A percentile compares a stretch with the other conserved stretches of the same genome.
These are phyloP conservation scores for Yponomeuta cagnagella DNA, from an alignment of 2,888 invertebrate species.

Conservation along the genomic window DNA sequence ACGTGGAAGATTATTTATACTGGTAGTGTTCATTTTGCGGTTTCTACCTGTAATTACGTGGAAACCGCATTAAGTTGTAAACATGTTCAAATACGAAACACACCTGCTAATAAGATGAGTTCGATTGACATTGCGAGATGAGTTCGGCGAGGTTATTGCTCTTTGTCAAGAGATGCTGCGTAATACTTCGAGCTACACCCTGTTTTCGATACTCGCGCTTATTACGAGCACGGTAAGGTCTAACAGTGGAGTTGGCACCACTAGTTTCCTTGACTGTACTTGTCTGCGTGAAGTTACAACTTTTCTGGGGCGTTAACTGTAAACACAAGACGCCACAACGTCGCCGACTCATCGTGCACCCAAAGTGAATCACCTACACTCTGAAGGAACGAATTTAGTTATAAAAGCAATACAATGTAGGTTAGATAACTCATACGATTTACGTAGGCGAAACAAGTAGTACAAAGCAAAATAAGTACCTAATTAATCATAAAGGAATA, in stretches of 20 bases:
- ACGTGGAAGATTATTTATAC: too few relatives aligned
- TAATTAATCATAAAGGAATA: too few relatives aligned
- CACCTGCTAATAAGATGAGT: background rate
- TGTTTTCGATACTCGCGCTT: too few relatives aligned
- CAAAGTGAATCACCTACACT: background rate
- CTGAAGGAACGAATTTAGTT: slow-evolving; percentile 1
- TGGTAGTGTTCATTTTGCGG: background rate
- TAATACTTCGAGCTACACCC: too few relatives aligned
- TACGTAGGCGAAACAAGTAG: background rate
- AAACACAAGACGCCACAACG: slow-evolving; percentile 22
- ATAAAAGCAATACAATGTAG: background rate
- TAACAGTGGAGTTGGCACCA: background rate
- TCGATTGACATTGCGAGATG: background rate
- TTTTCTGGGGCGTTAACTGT: slow-evolving; percentile 34
- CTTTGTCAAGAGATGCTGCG: background rate
- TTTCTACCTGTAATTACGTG: background rate
- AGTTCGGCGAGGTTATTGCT: background rate
- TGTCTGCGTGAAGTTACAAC: slow-evolving; percentile 20
- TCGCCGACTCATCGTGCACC: slow-evolving; percentile 6
- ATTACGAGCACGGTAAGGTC: too few relatives aligned
- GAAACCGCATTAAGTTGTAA: background rate
- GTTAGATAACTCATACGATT: background rate
- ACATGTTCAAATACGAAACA: background rate
- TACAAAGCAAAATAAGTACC: background rate
- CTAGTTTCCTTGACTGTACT: slow-evolving; percentile 16